Base-by-base conservation (phyloP, 1,140 invertebrate species). In the Schmidtea mediterranea region DNA sequence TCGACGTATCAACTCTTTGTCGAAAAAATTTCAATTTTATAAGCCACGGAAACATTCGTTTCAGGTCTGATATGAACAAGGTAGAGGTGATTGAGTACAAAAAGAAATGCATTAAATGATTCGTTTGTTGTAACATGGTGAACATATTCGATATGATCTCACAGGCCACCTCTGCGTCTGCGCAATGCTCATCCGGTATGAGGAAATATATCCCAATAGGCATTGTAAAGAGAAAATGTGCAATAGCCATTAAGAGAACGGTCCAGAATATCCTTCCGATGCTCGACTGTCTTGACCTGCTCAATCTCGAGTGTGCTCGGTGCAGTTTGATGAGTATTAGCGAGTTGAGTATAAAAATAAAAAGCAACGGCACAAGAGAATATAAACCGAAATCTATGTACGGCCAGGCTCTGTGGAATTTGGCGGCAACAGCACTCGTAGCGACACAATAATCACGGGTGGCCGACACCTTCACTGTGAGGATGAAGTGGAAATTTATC, bases 61-160 rank as follows among this genome's bases (percentile, higher is more conserved):
- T 41, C 12, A 41, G 40, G 12, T 41, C 40, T 19, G 40, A 19
- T 23, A 41, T 41, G 40, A 41, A 41, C 12, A 41, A 23, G 10
- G 40, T 19, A 19, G 40, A 41, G 3, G 40, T 41, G 3, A 41
- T 19, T 3, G 18, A 19, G 12, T 19, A 41, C 3, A 41, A 6
- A 12, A 41, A 41, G 12, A 41, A 41, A 23, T 41, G 40, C 18
- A 41, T 41, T 10, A 41, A 23, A 23, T 41, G 40, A 41, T 41
- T 41, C 40, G 22, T 19, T 3, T 23, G 40, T 12, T 41, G 18
- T 12, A 41, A 23, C 18, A 41, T 41, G 10, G 18, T 19, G 40
- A 19, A 41, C 18, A 41, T 41, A 10, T 19, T 19, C 12, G 18
- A 19, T 6, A 41, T 41, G 3, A 19, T 3, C 10, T 23, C 22